Evolutionary conservation across 2,113 vertebrate species (phyloP), one percentile per base, ranked within the genome.

Genomic region (Burhinus bistriatus): DNA sequence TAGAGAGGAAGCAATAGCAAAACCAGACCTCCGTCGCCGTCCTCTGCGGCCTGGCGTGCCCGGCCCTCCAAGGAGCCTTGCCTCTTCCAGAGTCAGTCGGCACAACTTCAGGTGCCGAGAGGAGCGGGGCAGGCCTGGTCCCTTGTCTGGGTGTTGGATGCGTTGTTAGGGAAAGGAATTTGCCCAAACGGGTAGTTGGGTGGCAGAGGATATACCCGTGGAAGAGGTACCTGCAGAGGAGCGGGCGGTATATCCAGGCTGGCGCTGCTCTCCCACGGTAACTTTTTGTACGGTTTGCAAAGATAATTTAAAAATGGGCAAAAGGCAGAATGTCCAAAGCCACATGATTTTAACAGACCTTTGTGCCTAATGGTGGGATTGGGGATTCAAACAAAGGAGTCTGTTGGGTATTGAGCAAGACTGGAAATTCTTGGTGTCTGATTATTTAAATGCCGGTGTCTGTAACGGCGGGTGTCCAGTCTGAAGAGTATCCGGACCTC

Each of bases 121-220:
- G 11, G 34, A 49, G 25, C 0, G 2, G 72, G 68, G 11, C 3
- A 9, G 8, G 6, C 12, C 62, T 34, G 5, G 18, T 44, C 57
- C 59, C 70, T 79, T 64, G 15, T 55, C 9, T 29, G 42, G 6
- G 4, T 49, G 36, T 65, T 59, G 64, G 32, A 64, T 38, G 14
- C 3, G 3, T 38, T 11, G 5, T 47, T 42, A 72, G 44, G 32
- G 44, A 80, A 58, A 23, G 47, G 11, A 30, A 18, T 42, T 34
- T 64, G 25, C 55, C 17, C 22, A 32, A 47, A 70, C 3, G 64
- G 29, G 8, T 45, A 8, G 17, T 1, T 20, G 45, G 34, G 15
- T 6, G 34, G 54, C 32, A 23, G 20, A 52, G 62, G 54, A 9
- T n/a, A 34, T 25, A 17, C 6, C 57, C 36, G 2, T 29, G 70